Conservation (phyloP, 2,113 vertebrate genomes). For the Nesospiza acunhae region DNA sequence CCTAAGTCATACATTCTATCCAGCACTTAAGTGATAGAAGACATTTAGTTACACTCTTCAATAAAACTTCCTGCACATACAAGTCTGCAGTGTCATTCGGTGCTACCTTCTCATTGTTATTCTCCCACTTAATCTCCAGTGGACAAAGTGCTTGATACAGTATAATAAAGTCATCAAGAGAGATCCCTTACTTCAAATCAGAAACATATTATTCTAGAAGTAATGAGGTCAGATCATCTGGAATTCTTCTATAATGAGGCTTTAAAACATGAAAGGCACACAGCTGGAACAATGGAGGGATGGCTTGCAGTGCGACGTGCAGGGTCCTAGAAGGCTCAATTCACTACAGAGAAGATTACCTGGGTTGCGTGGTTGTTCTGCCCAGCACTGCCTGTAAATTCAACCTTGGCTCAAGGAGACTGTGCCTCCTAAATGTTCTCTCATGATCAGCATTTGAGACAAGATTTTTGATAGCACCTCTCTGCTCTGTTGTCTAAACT, state of each 20-base stretch:
- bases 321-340: not conserved
- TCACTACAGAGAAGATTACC: not conserved
- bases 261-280: not conserved
- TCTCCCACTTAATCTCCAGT: not conserved
- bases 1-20: not conserved
- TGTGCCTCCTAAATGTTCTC: not conserved
- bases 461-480: not conserved
- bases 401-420: not conserved
- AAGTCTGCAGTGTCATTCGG: not conserved
- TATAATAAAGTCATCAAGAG: not conserved
- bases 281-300: not conserved
- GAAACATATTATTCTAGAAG: not conserved
- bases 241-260: not conserved
- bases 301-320: not conserved
- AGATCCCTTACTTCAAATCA: not conserved
- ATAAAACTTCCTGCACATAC: not conserved
- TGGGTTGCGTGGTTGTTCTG: not conserved
- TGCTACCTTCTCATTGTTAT: not conserved
- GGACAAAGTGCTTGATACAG: not conserved
- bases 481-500: not conserved
- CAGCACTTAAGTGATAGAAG: not conserved
- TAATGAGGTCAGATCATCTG: not conserved
- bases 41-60: not conserved
- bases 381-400: not conserved
- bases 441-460: not conserved